Evolutionary conservation across 1,140 invertebrate genomes (phyloP), one percentile per base, ranked within the genome.

Genomic region (Drosophila ficusphila): DNA sequence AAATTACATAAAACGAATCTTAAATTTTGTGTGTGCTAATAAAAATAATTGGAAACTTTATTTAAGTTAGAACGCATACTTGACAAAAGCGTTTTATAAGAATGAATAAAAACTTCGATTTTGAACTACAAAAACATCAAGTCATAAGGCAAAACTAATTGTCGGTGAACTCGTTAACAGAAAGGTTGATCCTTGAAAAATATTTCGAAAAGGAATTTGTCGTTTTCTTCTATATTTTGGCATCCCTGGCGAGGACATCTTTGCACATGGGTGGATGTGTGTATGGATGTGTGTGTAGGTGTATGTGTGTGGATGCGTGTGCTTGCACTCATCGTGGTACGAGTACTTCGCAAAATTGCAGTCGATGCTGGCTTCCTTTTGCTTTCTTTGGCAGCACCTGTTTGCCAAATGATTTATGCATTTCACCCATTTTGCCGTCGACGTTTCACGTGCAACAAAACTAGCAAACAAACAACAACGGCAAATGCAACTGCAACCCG

Each of bases 401-500:
- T 47, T 79, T 64, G 48, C 64, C 25, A 57, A 79, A 85, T 85
- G 76, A 85, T 85, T 85, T 86, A 86, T 85, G 81, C 79, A 85
- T 54, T 79, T 76, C 60, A 39, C 31, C 64, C 58, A 61, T 72
- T 79, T 61, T 46, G 52, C 64, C 44, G 75, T 64, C 58, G 62
- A 71, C 69, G 12, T 52, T 67, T 42, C 44, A 33, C 23, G 29
- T 49, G 33, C 42, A 46, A 44, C 52, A 54, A 56, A 47, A 73
- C 19, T 44, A 54, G 21, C 58, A 51, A 60, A 46, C 41, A 60
- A 44, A 53, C 34, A 44, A 49, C 21, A 44, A 25, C 19, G 21
- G 41, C 41, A 42, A 14, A 3, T 25, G 21, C 21, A 27, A 31
- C 42, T 39, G 33, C 47, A 60, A 46, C 58, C 19, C 29, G 29